Evolutionary conservation across 2,113 vertebrate species (phyloP), one percentile per base, ranked within the genome.

Genomic region (Cephalopholis sonnerati): DNA sequence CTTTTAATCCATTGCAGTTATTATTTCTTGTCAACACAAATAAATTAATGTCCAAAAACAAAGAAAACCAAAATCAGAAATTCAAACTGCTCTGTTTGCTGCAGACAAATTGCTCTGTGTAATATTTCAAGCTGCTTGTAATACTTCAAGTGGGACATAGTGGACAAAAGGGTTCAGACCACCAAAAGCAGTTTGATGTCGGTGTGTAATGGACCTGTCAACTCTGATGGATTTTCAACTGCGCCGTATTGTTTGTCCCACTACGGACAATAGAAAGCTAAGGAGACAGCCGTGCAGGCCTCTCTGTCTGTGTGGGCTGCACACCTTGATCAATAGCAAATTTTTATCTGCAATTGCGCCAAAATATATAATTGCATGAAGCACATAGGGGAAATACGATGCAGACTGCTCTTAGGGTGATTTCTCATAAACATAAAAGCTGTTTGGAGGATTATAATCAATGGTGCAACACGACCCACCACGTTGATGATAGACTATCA

Each of bases 341-440:
- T 90, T 92, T 93, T 84, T 81, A 83, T 89, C 89, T 71, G 86
- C 85, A 87, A 84, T 88, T 53, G 29, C 81, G 84, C 87, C 82
- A 68, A 83, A 93, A 90, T 88, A 77, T 84, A 87, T 94, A 93
- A 94, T 93, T 91, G 75, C 85, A 83, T 61, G 76, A 82, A 87
- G 82, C 77, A 78, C 67, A 88, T 76, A 32, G 64, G 69, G 87
- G 76, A 74, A 81, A 86, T 83, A 91, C 79, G 58, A 91, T 87
- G 85, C 81, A 81, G 78, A 77, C 87, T 85, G 70, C 89, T 92
- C 81, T 95, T 92, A 93, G 86, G 90, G 84, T 85, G 91, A 93
- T 91, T 94, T 92, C 93, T 94, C 94, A 95, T 94, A 93, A 94
- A 91, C 94, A 95, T 94, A 94, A 94, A 93, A 94, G 93, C 92